Base-by-base conservation (phyloP, 1,140 invertebrate genomes). In the Aphaenogaster floridana region DNA sequence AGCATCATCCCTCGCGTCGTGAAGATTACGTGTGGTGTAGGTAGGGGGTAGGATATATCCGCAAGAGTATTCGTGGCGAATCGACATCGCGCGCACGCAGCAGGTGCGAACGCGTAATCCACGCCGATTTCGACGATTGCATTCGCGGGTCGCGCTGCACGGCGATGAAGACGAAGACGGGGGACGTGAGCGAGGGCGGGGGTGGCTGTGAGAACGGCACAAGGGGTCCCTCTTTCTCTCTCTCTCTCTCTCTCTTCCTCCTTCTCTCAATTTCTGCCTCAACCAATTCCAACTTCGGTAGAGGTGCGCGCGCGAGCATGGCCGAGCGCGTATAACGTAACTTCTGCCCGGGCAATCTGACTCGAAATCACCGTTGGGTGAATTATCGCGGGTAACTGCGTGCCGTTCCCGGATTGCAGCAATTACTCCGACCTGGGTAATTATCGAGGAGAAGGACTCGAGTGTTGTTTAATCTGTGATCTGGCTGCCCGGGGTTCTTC, bases 401-500 rank as follows among this genome's bases (percentile, higher is more conserved):
- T 94, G 92, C 94, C 93, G 93, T 94, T 94, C 93, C 93, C 91
- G 92, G 94, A 95, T 94, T 94, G 94, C 93, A 93, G 93, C 94
- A 95, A 95, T 95, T 95, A 95, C 93, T 93, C 87, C 90, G 90
- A 90, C 88, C 90, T 92, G 91, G 93, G 93, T 95, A 95, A 95
- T 95, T 95, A 95, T 95, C 93, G 94, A 94, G 93, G 89, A 94
- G 93, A 94, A 93, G 92, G 94, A 94, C 94, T 94, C 92, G 91
- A 94, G 94, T 94, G 92, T 94, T 94, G 94, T 94, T 95, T 95
- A 95, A 95, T 94, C 94, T 93, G 93, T 92, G 94, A 95, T 94
- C 94, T 93, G 93, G 86, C 91, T 93, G 89, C 91, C 89, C 86
- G 87, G 90, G 89, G 93, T 93, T 92, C 88, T 91, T 93, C 94